Evolutionary conservation across 2,888 invertebrate genomes (phyloP), one percentile per base, ranked within the genome.

Genomic region (Tribolium freemani): DNA sequence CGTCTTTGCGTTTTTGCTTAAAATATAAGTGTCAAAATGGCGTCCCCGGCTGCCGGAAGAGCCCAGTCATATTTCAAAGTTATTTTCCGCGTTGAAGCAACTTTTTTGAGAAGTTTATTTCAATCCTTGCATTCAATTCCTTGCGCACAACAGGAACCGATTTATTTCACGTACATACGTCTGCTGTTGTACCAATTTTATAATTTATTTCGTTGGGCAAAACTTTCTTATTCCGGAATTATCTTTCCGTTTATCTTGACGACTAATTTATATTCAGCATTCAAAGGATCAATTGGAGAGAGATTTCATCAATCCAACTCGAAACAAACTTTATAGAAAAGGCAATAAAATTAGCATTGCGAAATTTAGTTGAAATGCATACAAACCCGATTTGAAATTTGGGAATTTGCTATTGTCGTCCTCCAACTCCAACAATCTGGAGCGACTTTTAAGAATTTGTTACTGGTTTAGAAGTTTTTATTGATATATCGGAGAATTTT

Each of bases 141-240:
- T 58, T 44, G 44, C 11, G 9, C 57, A 60, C 60, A 60, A 60
- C 60, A 60, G 60, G 60, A 60, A 60, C 60, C 60, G 46, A 60
- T 60, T 44, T 48, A 48, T 60, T 44, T 20, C 58, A 21, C 45
- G 11, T 45, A 44, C 58, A 21, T 31, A 44, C 26, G 46, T 45
- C 60, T 8, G 6, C 3, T 38, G 5, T 13, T 48, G 16, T 50
- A 13, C 9, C 8, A 9, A 51, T 58, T 45, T 13, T 26, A 26
- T 45, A 44, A 30, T 56, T 46, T 48, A 6, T 46, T 11, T 26
- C 44, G 45, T 31, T 5, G 13, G 8, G 8, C 5, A 9, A 30
- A 9, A 31, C 11, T 45, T 58, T 45, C 56, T 26, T 13, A 31
- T 9, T 16, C 13, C 45, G 20, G n/a, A 45, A 56, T 38, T 56